These are phyloP conservation scores for Gymnorhina tibicen DNA, from an alignment of 2,113 vertebrate species.

Conservation along the genomic window DNA sequence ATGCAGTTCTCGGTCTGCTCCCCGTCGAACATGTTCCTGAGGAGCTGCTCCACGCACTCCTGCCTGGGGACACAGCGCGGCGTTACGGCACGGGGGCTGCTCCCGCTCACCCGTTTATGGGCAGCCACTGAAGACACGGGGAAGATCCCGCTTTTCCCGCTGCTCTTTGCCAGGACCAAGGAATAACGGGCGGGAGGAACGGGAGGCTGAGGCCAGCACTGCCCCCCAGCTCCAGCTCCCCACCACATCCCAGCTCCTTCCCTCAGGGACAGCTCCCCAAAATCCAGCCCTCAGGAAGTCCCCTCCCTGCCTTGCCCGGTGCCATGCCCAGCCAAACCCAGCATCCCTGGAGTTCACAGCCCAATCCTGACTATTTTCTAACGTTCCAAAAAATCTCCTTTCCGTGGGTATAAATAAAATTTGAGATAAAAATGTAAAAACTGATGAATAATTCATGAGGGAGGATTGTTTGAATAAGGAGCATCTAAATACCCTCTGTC, in stretches of 20 bases:
- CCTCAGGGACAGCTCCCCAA: neutral
- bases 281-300: neutral
- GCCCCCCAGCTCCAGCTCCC: neutral
- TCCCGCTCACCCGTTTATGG: too few relatives aligned
- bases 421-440: neutral
- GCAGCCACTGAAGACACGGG: too few relatives aligned
- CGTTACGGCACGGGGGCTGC: neutral
- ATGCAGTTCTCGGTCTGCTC: constrained; percentile 87
- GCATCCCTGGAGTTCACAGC: neutral
- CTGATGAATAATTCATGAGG: neutral
- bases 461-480: neutral
- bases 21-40: constrained; percentile 92
- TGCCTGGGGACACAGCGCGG: constrained; percentile 72
- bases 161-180: rapidly evolving
- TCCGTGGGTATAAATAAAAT: neutral
- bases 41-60: constrained; percentile 88
- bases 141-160: rapidly evolving
- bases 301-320: neutral
- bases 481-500: neutral
- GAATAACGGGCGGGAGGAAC: rapidly evolving
- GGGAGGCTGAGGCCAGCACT: neutral
- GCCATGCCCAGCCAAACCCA: neutral
- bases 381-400: neutral
- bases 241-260: rapidly evolving
- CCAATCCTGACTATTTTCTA: neutral